phyloP scores from a whole-genome alignment of 1,140 invertebrate species.

The Acromyrmex echinatior region DNA sequence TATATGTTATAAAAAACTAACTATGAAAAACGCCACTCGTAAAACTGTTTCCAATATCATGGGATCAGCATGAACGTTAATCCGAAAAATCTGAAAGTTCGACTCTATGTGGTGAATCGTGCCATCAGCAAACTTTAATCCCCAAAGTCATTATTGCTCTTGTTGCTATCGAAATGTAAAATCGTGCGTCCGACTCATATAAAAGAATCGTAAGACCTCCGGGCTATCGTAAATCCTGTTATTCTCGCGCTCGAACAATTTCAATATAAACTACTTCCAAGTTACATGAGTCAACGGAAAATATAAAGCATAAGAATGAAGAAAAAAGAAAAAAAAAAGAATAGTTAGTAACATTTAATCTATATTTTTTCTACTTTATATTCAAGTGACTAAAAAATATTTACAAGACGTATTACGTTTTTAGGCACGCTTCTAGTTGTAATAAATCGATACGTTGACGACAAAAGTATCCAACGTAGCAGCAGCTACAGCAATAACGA shows the following conservation, averaged over 20 bases:
- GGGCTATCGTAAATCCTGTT: conserved; percentile 25
- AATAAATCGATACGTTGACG: not conserved
- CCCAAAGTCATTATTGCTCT: conserved; percentile 36
- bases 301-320: not conserved
- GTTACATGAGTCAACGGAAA: conserved; percentile 5
- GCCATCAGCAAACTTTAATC: conserved; percentile 35
- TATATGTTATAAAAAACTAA: conserved; percentile 50
- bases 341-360: not conserved
- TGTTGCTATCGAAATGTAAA: conserved; percentile 52
- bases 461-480: not conserved
- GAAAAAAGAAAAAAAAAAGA: not conserved
- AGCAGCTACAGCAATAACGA: not conserved
- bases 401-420: not conserved
- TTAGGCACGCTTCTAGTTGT: not conserved
- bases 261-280: conserved; percentile 19
- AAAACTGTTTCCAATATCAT: conserved; percentile 50
- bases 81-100: conserved; percentile 47
- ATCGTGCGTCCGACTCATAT: conserved; percentile 45
- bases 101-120: conserved; percentile 29
- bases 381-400: not conserved
- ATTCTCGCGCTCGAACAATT: conserved; percentile 44
- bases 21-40: conserved; percentile 47
- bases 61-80: conserved; percentile 47
- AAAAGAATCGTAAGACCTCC: conserved; percentile 46
- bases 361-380: not conserved